A percentile compares a stretch with the other conserved stretches of the same genome.
phyloP scores from a whole-genome alignment of 2,113 vertebrate species.

The Clarias batrachus region DNA sequence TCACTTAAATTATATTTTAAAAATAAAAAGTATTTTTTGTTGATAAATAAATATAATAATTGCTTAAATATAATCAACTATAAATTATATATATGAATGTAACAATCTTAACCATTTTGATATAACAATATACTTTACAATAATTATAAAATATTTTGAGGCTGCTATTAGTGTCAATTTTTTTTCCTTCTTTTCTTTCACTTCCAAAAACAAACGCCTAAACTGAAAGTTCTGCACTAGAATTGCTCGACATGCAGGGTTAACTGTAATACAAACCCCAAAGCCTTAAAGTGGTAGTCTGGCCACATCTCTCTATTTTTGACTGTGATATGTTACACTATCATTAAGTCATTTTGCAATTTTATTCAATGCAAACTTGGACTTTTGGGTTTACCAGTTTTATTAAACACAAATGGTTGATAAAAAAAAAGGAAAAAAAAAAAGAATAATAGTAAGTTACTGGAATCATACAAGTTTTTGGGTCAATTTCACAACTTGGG shows the following conservation, averaged over 20 bases:
- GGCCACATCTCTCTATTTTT: not conserved
- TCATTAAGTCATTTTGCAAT: constrained; percentile 5
- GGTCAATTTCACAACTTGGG: not conserved
- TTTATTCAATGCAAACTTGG: not conserved
- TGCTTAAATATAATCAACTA: too few relatives aligned
- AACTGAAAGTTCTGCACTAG: not conserved
- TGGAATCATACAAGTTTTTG: not conserved
- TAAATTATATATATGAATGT: too few relatives aligned
- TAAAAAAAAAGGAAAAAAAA: not conserved
- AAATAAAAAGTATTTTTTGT: too few relatives aligned
- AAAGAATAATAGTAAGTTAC: not conserved
- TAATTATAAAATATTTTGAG: too few relatives aligned
- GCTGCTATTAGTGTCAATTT: too few relatives aligned
- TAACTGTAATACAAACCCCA: not conserved
- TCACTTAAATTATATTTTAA: not conserved
- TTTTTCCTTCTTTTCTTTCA: not conserved
- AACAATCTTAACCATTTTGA: too few relatives aligned
- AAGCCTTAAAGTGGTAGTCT: not conserved
- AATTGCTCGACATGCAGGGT: not conserved
- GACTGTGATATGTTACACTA: not conserved
- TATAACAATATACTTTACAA: too few relatives aligned
- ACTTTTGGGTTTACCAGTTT: not conserved
- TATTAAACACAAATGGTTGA: not conserved
- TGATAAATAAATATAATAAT: too few relatives aligned
- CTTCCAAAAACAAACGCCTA: not conserved